Conservation (phyloP, 1,140 invertebrate genomes). For the Mizuhopecten yessoensis region DNA sequence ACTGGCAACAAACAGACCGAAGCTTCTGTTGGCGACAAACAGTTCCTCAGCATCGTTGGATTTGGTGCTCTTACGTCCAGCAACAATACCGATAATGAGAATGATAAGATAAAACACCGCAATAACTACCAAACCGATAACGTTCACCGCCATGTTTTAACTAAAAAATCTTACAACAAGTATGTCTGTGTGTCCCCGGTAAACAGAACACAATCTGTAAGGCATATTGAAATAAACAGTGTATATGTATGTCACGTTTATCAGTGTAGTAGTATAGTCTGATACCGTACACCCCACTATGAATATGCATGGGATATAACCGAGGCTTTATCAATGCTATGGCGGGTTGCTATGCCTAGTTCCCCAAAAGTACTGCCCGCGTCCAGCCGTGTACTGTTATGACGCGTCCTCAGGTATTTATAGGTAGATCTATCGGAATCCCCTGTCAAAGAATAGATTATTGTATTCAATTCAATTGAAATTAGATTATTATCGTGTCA, state of each 20-base stretch:
- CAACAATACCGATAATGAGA: conserved; percentile 71
- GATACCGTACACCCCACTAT: too few species aligned
- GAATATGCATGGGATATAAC: too few species aligned
- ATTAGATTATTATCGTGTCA: too few species aligned
- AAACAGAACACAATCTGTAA: not conserved
- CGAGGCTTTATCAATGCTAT: too few species aligned
- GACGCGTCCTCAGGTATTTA: too few species aligned
- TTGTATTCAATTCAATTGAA: too few species aligned
- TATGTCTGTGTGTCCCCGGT: not conserved
- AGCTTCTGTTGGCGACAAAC: conserved; percentile 96
- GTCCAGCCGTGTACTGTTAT: too few species aligned
- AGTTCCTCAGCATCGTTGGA: conserved; percentile 92
- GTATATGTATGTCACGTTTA: not conserved
- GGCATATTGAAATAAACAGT: not conserved
- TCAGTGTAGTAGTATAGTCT: too few species aligned
- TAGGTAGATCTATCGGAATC: too few species aligned
- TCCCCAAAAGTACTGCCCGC: too few species aligned
- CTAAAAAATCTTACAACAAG: not conserved
- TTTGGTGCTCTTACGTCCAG: conserved; percentile 84
- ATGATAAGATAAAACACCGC: conserved; percentile 76
- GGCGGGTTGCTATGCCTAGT: too few species aligned
- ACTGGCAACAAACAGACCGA: conserved; percentile 96
- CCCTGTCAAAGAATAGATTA: too few species aligned
- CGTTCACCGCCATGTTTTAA: conserved; percentile 86
- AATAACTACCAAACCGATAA: conserved; percentile 91